phyloP scores from a whole-genome alignment of 2,888 invertebrate genomes.

The Ypsolopha sequella region DNA sequence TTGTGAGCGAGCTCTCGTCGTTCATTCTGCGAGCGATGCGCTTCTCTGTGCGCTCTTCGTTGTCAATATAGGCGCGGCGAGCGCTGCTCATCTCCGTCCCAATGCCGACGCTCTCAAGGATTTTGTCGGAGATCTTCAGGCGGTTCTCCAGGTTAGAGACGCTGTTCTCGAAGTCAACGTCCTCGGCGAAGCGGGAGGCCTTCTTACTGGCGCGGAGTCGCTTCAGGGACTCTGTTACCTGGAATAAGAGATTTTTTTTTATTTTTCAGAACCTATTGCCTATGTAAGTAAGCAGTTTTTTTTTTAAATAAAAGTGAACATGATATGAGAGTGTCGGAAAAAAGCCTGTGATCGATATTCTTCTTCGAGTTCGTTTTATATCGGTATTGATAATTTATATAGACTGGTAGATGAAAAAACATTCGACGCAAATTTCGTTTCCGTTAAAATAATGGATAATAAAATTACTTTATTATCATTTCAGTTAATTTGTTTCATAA shows the following conservation, averaged over 20 bases:
- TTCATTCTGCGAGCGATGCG: conserved; percentile 49
- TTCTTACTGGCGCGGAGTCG: conserved; percentile 74
- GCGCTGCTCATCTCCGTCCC: conserved; percentile 64
- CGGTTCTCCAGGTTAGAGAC: conserved; percentile 70
- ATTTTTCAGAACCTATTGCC: no score
- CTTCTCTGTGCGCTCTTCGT: conserved; percentile 60
- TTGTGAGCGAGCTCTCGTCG: conserved; percentile 62
- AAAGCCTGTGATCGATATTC: no score
- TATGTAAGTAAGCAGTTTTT: no score
- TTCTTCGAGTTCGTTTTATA: no score
- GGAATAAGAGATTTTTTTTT: conserved; percentile 22
- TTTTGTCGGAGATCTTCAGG: conserved; percentile 73
- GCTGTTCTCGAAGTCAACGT: conserved; percentile 73
- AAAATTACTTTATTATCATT: no score
- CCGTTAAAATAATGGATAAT: no score
- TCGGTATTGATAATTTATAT: no score
- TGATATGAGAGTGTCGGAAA: no score
- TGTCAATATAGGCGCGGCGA: conserved; percentile 55
- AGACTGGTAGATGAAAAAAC: no score
- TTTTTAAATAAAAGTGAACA: no score
- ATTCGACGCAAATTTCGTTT: no score
- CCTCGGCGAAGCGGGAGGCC: conserved; percentile 70
- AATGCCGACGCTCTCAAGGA: conserved; percentile 74
- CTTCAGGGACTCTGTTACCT: conserved; percentile 72
- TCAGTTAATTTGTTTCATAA: no score